These are phyloP conservation scores for Eriosoma lanigerum DNA, from an alignment of 1,140 invertebrate species.

Conservation along the genomic window DNA sequence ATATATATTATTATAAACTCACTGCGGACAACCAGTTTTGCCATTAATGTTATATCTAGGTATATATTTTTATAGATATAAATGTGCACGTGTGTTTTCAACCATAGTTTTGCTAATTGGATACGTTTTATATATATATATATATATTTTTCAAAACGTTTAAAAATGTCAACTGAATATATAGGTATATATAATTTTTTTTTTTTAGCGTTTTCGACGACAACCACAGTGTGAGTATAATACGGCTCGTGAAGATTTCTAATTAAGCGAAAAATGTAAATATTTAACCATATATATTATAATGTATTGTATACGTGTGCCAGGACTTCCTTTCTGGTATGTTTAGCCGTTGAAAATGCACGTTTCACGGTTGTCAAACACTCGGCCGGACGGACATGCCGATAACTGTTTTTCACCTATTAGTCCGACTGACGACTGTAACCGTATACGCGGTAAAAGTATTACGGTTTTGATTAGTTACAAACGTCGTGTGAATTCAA, in stretches of 20 bases:
- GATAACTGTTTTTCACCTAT: conserved; percentile 45
- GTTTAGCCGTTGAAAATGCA: conserved; percentile 25
- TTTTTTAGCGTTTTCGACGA: no score
- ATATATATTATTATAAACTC: neutral
- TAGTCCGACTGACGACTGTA: conserved; percentile 21
- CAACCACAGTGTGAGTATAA: neutral
- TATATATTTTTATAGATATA: neutral
- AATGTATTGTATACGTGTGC: neutral
- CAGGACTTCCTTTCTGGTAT: neutral
- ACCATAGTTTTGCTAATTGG: conserved; percentile 26
- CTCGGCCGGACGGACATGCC: conserved; percentile 22
- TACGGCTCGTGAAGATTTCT: conserved; percentile 8
- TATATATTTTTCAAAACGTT: neutral
- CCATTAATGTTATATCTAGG: neutral
- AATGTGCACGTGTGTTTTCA: neutral
- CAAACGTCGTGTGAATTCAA: neutral
- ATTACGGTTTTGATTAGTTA: conserved; percentile 43
- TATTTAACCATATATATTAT: neutral
- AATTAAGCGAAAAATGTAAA: conserved; percentile 27
- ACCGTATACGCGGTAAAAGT: neutral
- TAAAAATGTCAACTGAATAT: conserved; percentile 21
- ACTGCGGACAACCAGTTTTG: neutral
- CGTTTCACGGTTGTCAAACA: conserved; percentile 33
- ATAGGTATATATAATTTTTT: neutral
- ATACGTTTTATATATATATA: conserved; percentile 4